Percentiles rank a stretch among this genome's conserved stretches.
Conservation (phyloP, 2,113 vertebrate genomes). For the Chaenocephalus aceratus region DNA sequence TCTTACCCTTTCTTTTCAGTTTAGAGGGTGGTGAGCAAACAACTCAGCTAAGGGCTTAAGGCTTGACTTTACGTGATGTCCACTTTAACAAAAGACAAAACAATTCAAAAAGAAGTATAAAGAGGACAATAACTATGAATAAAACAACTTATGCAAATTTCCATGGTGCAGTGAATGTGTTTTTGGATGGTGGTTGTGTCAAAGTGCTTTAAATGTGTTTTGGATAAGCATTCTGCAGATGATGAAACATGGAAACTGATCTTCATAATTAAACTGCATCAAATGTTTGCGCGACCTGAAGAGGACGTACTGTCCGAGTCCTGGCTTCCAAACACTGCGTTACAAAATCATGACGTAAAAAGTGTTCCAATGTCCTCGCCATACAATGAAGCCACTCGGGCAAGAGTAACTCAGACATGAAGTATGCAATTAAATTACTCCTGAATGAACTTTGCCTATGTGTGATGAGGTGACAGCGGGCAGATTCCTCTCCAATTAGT, state of each 20-base stretch:
- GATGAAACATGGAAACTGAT: slow-evolving; percentile 5
- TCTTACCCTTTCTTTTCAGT: slow-evolving; percentile 74
- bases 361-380: slow-evolving; percentile 46
- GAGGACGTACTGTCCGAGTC: slow-evolving; percentile 37
- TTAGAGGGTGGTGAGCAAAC: slow-evolving; percentile 74
- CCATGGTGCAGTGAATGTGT: slow-evolving; percentile 77
- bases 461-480: slow-evolving; percentile 51
- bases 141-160: slow-evolving; percentile 88
- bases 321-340: slow-evolving; percentile 32
- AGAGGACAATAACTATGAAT: slow-evolving; percentile 85
- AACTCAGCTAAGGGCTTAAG: slow-evolving; percentile 85
- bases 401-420: slow-evolving; percentile 69
- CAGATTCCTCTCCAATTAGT: slow-evolving; percentile 78
- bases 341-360: slow-evolving; percentile 54
- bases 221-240: not conserved
- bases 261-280: slow-evolving; percentile 36
- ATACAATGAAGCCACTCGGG: slow-evolving; percentile 68
- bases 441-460: slow-evolving; percentile 73
- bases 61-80: slow-evolving; percentile 85
- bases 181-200: slow-evolving; percentile 68
- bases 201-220: slow-evolving; percentile 41
- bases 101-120: slow-evolving; percentile 71
- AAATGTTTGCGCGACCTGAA: slow-evolving; percentile 38
- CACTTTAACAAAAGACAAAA: slow-evolving; percentile 80
- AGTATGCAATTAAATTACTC: slow-evolving; percentile 80